Conservation (phyloP, 2,888 invertebrate species). For the Leptinotarsa peninsularis region DNA sequence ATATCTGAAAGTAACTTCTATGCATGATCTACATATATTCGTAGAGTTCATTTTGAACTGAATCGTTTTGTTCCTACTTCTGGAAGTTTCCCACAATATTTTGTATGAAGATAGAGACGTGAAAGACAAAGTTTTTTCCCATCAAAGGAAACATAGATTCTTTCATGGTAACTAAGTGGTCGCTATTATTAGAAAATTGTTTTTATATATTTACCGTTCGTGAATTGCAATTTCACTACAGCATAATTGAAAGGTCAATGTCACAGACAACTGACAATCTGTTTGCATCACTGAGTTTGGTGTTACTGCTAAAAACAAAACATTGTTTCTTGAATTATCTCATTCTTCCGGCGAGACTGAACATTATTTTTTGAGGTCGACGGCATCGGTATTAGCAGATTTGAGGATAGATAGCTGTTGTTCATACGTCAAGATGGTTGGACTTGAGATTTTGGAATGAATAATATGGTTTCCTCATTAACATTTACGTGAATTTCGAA, state of each 20-base stretch:
- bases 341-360: background rate
- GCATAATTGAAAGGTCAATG: background rate
- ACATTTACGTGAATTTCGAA: background rate
- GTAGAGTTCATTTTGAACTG: too few species aligned
- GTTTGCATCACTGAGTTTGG: background rate
- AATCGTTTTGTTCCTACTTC: too few species aligned
- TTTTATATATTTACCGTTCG: too few species aligned
- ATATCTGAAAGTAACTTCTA: too few species aligned
- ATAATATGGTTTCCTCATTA: background rate
- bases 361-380: constrained; percentile 3
- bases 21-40: too few species aligned
- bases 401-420: background rate
- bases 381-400: constrained; percentile 4
- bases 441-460: background rate
- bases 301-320: background rate
- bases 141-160: too few species aligned
- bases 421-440: background rate
- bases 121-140: too few species aligned
- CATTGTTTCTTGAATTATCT: constrained; percentile 4
- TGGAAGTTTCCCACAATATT: too few species aligned
- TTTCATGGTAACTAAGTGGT: too few species aligned
- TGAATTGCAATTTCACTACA: too few species aligned
- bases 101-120: too few species aligned
- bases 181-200: too few species aligned
- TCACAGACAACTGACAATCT: background rate